Percentiles rank a stretch among this genome's conserved stretches.
These are phyloP conservation scores for Numenius phaeopus DNA, from an alignment of 2,797 vertebrate genomes.

Conservation along the genomic window DNA sequence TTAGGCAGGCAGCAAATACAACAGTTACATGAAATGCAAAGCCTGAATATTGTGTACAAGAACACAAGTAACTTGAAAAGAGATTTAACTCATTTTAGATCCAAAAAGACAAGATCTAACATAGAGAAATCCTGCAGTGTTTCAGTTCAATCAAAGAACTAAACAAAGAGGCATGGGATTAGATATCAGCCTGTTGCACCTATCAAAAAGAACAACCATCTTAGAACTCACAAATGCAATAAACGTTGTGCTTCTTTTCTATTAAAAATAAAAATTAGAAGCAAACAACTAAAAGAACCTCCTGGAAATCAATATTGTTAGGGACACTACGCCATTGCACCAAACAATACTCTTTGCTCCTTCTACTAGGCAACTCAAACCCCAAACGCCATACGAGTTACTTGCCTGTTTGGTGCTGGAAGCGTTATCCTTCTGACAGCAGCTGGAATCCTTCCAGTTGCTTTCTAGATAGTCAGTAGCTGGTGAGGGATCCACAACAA, in stretches of 20 bases:
- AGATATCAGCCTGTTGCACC: no score
- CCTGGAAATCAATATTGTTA: neutral
- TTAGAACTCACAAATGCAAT: neutral
- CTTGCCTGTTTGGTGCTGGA: constrained; percentile 86
- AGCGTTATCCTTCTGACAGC: constrained; percentile 32
- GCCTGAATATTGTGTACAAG: neutral
- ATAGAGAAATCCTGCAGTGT: neutral
- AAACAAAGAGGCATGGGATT: neutral
- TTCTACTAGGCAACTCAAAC: neutral
- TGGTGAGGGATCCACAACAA: constrained; percentile 89
- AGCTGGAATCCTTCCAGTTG: constrained; percentile 24
- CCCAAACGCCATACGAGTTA: neutral
- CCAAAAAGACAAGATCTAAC: neutral
- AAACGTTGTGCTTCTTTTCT: neutral
- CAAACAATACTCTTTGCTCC: neutral
- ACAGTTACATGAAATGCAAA: neutral
- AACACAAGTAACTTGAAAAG: neutral
- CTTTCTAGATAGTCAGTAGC: constrained; percentile 43
- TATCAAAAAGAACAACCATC: neutral
- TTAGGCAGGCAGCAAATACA: neutral
- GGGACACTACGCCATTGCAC: rapidly evolving
- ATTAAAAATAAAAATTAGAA: neutral
- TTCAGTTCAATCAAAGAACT: neutral
- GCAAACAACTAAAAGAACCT: neutral
- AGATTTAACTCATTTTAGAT: neutral